These are phyloP conservation scores for Mastomys natalensis DNA, from an alignment of 2,113 vertebrate species.

Conservation along the genomic window DNA sequence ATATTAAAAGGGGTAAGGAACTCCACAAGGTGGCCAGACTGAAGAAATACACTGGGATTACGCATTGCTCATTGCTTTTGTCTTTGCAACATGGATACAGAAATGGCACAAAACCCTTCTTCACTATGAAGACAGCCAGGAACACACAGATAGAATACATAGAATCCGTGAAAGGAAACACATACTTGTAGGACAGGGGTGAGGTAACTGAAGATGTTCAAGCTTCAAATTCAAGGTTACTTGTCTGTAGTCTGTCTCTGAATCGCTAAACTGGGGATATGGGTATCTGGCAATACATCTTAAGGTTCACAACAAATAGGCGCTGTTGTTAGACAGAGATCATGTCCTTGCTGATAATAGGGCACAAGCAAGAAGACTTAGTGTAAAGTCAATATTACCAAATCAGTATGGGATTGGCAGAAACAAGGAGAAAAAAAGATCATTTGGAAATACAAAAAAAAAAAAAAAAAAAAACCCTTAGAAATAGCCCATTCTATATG, in stretches of 20 bases:
- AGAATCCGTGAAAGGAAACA: too few relatives aligned
- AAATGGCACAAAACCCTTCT: background rate
- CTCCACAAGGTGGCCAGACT: background rate
- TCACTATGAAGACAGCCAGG: background rate
- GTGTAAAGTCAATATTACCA: background rate
- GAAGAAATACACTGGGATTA: background rate
- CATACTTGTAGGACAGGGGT: rapidly evolving
- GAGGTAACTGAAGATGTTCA: rapidly evolving
- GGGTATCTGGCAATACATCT: background rate
- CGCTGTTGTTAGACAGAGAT: background rate
- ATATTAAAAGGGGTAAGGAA: constrained; percentile 7
- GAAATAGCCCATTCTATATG: background rate
- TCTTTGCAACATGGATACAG: background rate
- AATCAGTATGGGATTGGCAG: background rate
- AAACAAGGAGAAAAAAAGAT: background rate
- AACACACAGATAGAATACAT: background rate
- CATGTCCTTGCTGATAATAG: background rate
- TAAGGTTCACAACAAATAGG: background rate
- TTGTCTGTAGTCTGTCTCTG: rapidly evolving
- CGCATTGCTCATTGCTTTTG: background rate
- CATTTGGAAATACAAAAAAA: background rate
- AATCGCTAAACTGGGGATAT: rapidly evolving
- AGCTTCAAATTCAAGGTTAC: rapidly evolving
- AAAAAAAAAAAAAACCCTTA: background rate
- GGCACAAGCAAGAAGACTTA: background rate